Evolutionary conservation across 2,888 invertebrate genomes (phyloP).

Genomic region (Celastrina argiolus): DNA sequence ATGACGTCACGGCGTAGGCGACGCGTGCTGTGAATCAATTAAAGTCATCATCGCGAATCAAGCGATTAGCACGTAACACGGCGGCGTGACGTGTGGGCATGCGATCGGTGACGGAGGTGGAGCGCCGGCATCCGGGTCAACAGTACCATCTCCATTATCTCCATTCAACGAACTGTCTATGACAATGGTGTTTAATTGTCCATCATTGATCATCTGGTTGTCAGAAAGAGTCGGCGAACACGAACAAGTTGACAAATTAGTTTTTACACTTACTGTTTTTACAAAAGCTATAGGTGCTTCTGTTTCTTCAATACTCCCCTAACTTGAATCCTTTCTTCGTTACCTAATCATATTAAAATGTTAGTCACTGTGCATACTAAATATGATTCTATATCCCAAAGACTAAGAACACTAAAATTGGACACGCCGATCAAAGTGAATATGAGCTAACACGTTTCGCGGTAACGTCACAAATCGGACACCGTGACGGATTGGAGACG

Average conservation of each 20-base stretch:
- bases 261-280: too few relatives aligned
- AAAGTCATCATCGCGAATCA: constrained; percentile 43
- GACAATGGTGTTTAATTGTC: background rate
- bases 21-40: constrained; percentile 54
- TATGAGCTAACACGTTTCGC: background rate
- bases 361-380: too few relatives aligned
- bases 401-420: background rate
- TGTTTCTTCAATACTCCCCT: too few relatives aligned
- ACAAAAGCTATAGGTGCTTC: too few relatives aligned
- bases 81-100: constrained; percentile 55
- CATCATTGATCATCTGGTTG: background rate
- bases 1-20: constrained; percentile 48
- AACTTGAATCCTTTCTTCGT: too few relatives aligned
- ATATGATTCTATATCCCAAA: background rate
- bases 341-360: too few relatives aligned
- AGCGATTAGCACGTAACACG: constrained; percentile 46
- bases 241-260: too few relatives aligned
- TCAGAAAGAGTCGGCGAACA: too few relatives aligned
- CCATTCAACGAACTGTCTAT: background rate
- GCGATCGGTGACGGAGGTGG: background rate
- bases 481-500: background rate
- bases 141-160: background rate
- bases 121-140: background rate
- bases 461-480: constrained; percentile 1
- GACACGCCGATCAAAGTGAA: background rate